Conservation (phyloP, 2,888 invertebrate species). For the Girardia tigrina region DNA sequence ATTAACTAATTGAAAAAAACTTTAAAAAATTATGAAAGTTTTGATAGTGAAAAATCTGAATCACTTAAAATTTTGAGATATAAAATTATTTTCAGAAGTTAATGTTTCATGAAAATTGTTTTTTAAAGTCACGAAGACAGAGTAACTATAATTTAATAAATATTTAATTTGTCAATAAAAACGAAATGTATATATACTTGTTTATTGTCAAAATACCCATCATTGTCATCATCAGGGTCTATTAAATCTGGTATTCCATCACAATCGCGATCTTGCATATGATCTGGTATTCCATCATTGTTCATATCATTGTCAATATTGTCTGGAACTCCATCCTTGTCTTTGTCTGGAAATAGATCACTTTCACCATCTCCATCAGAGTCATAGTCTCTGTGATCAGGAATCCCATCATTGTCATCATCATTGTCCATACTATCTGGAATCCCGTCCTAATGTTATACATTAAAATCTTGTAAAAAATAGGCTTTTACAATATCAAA, state of each 20-base stretch:
- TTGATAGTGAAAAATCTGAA: too few relatives aligned
- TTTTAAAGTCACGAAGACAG: too few relatives aligned
- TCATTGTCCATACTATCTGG: constrained; percentile 39
- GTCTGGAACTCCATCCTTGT: constrained; percentile 41
- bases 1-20: too few relatives aligned
- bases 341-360: constrained; percentile 38
- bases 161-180: not conserved
- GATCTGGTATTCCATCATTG: constrained; percentile 41
- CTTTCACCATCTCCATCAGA: constrained; percentile 36
- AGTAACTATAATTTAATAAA: too few relatives aligned
- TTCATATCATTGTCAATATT: constrained; percentile 38
- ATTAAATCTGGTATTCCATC: constrained; percentile 42
- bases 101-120: not conserved
- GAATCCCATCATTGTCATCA: constrained; percentile 38
- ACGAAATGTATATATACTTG: constrained; percentile 31
- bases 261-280: constrained; percentile 42
- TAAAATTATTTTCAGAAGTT: not conserved
- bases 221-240: constrained; percentile 38
- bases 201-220: constrained; percentile 37
- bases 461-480: too few relatives aligned
- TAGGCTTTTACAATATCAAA: too few relatives aligned
- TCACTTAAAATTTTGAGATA: too few relatives aligned
- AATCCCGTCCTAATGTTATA: constrained; percentile 44
- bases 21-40: too few relatives aligned
- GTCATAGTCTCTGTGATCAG: constrained; percentile 39